Evolutionary conservation across 1,140 invertebrate genomes (phyloP).

Genomic region (Brachystomella parvula): DNA sequence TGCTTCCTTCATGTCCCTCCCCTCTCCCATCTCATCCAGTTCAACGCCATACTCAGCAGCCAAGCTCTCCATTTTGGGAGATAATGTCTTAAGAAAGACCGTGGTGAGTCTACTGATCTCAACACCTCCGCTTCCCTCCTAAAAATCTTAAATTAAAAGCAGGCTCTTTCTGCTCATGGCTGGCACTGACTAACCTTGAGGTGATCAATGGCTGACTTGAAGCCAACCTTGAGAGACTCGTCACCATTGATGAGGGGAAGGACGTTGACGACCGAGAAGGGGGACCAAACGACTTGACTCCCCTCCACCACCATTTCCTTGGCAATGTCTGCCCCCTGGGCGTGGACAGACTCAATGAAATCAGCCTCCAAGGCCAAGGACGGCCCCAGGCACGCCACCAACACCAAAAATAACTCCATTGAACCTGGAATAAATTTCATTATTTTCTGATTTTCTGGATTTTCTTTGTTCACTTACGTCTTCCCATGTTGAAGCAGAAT

Average conservation of each 20-base stretch:
- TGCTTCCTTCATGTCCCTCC: not conserved
- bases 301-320: slow-evolving; percentile 24
- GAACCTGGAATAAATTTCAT: no score
- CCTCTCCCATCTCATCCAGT: not conserved
- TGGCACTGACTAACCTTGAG: slow-evolving; percentile 16
- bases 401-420: no score
- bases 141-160: not conserved
- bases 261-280: slow-evolving; percentile 35
- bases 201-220: slow-evolving; percentile 16
- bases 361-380: slow-evolving; percentile 1
- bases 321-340: slow-evolving; percentile 13
- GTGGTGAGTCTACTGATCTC: not conserved
- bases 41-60: not conserved
- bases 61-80: not conserved
- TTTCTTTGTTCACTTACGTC: not conserved
- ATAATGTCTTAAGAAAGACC: slow-evolving; percentile 14
- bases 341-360: slow-evolving; percentile 16
- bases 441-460: not conserved
- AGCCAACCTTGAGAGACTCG: slow-evolving; percentile 15
- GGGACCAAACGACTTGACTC: slow-evolving; percentile 33
- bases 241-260: slow-evolving; percentile 23
- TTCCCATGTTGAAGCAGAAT: not conserved
- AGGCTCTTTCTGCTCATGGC: not conserved
- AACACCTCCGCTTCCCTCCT: not conserved
- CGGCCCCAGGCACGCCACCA: not conserved